Base-by-base conservation (phyloP, 2,113 vertebrate species). In the Ceratotherium simum region DNA sequence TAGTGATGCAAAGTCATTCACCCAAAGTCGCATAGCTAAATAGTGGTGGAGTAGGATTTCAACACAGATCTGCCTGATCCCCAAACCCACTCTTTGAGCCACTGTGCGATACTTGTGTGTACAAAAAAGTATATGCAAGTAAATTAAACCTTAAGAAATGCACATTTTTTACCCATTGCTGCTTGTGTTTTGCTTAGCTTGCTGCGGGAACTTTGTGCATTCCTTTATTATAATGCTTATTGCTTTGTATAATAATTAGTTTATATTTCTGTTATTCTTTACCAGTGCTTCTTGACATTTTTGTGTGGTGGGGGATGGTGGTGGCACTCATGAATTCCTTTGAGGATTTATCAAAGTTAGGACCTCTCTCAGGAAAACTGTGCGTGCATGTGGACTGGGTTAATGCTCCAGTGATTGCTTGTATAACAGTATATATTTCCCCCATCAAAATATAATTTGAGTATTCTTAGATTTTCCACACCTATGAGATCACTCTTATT, bases 221-320 rank as follows among this genome's bases (percentile, higher is more conserved):
- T 62, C 31, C 56, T 96, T 91, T 54, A 21, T 69, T 54, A 16
- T n/a, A 36, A 8, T 21, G 60, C 36, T 92, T 76, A 21, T 27
- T 94, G 46, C 27, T 72, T 91, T 84, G 8, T 58, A 12, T 69
- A 95, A 90, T 73, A 21, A 31, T 79, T 73, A 39, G 9, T 8
- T 90, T 88, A 12, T 36, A n/a, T 91, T 81, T 73, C 46, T 75
- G 64, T 81, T 23, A 76, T 72, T 83, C 18, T 70, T 97, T 89
- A 67, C 36, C 39, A 31, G 31, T 80, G 48, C 29, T 31, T 69
- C 70, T 92, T 73, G 13, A 70, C 9, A 60, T 84, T 65, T 67
- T 78, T 78, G 7, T 95, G 42, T 27, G 12, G 13, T n/a, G n/a
- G 39, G 27, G 9, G 36, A 65, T 84, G 36, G 27, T 64, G 20